Base-by-base conservation (phyloP, 2,113 vertebrate genomes). In the Lichenostomus cassidix region DNA sequence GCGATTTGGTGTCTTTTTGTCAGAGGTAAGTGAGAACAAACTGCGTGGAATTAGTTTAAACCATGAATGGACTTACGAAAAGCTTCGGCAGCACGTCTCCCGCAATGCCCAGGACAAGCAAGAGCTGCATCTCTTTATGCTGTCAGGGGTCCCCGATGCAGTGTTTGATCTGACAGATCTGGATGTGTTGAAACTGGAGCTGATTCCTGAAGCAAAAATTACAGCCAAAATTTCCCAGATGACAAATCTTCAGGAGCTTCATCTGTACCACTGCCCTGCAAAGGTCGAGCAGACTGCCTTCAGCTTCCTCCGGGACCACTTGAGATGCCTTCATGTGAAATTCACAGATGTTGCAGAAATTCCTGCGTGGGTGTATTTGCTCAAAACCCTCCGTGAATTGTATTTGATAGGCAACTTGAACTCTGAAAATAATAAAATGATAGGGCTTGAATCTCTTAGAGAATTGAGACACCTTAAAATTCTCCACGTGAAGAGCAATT, bases 391-490 rank as follows among this genome's bases (percentile, higher is more conserved):
- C 64, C 98, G 98, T 49, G 99, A 99, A 95, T 95, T 99, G 69
- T 99, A 99, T 95, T 96, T 99, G 90, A 97, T 99, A 83, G 99
- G 99, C 86, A 99, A 99, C 80, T 98, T 99, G 97, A 99, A 99
- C 98, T 99, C 99, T 10, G 99, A 99, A 97, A 99, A 99, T 93
- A 99, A 99, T 97, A 99, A 99, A 97, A 99, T 99, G 99, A 99
- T 99, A 55, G 99, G 99, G 89, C 98, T 99, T 0, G 99, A 99
- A 82, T 99, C 99, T 89, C 98, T 99, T 77, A 97, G 99, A 95
- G 99, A 99, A 90, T 94, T 99, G 85, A 98, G 99, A 90, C 99
- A 99, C 95, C 98, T 99, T 70, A 99, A 99, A 96, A 97, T 98
- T 90, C 98, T 99, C 76, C 98, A 99, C 1, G 98, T 99, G 83